Percentiles rank a stretch among this genome's conserved stretches.
These are phyloP conservation scores for Zeugodacus cucurbitae DNA, from an alignment of 1,140 invertebrate species.

Conservation along the genomic window DNA sequence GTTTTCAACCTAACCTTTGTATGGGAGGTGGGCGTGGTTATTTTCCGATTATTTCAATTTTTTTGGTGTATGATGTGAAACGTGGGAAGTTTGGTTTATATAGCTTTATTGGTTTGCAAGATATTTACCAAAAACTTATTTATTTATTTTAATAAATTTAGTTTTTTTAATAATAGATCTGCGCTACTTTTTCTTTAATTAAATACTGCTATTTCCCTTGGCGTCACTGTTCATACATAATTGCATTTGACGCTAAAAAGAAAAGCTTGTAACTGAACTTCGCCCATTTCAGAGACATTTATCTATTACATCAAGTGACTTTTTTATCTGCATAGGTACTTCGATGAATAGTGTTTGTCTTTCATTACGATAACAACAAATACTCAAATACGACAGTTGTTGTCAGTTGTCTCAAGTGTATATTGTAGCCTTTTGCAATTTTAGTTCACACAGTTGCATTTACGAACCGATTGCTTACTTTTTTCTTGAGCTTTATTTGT, in stretches of 20 bases:
- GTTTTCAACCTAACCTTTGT: no score
- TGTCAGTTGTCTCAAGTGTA: background rate
- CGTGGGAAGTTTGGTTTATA: no score
- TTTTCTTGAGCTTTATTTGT: background rate
- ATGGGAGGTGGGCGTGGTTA: no score
- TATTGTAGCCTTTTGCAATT: background rate
- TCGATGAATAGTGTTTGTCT: background rate
- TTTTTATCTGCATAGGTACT: background rate
- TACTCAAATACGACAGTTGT: background rate
- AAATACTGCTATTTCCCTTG: background rate
- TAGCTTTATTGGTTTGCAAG: no score
- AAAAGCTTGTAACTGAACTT: background rate
- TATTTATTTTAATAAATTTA: no score
- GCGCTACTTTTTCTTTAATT: no score
- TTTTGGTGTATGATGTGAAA: no score
- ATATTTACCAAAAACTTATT: no score
- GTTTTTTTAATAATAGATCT: no score
- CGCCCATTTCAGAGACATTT: background rate
- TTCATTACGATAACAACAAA: slow-evolving; percentile 16
- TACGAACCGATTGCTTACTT: background rate
- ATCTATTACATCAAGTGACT: background rate
- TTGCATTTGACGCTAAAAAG: background rate
- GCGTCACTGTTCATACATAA: background rate
- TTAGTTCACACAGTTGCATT: background rate
- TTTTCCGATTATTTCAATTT: no score